These are phyloP conservation scores for Odiellus spinosus DNA, from an alignment of 2,888 invertebrate genomes.

Conservation along the genomic window DNA sequence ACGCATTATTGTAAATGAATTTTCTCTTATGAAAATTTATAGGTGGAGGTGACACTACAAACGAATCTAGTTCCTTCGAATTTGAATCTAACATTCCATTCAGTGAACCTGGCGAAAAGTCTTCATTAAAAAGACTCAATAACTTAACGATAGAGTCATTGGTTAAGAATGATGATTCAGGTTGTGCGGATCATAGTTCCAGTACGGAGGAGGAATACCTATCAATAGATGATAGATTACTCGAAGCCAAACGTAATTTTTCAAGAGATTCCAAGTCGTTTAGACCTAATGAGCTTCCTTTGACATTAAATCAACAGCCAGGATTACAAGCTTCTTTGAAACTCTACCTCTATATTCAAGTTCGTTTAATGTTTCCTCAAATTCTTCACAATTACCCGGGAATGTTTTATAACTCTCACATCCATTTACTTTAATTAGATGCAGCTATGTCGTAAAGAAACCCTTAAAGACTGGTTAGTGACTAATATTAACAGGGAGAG, in stretches of 20 bases:
- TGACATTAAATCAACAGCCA: neutral
- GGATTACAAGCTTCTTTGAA: neutral
- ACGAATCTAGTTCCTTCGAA: no score
- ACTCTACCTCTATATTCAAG: conserved; percentile 5
- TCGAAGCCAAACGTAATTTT: neutral
- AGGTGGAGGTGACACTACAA: no score
- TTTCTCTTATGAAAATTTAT: no score
- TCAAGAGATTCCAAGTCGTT: neutral
- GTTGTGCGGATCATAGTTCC: conserved; percentile 19
- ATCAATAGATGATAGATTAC: no score
- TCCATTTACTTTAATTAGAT: conserved; percentile 41
- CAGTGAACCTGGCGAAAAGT: conserved; percentile 3
- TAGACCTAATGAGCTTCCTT: neutral
- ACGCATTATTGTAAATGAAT: no score
- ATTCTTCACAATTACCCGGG: no score
- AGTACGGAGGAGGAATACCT: conserved; percentile 13
- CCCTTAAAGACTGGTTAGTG: conserved; percentile 74
- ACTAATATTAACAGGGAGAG: conserved; percentile 17
- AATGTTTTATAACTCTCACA: no score
- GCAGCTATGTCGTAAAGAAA: conserved; percentile 80
- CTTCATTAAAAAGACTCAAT: neutral
- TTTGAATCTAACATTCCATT: conserved; percentile 14
- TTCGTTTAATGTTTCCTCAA: neutral
- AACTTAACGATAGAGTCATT: conserved; percentile 32
- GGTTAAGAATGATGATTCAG: conserved; percentile 36